These are phyloP conservation scores for Deilephila porcellus DNA, from an alignment of 2,888 invertebrate genomes.

Conservation along the genomic window DNA sequence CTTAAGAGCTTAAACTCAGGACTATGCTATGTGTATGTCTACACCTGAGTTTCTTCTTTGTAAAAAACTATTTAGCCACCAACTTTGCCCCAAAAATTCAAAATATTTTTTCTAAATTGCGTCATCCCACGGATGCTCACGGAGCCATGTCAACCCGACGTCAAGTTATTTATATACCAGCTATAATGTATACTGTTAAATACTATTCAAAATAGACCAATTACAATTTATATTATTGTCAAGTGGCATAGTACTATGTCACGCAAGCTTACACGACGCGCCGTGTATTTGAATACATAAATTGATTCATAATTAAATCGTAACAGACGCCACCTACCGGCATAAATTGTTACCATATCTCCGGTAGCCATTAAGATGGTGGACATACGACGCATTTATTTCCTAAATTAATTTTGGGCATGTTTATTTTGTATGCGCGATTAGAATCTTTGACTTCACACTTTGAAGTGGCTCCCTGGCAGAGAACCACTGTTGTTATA, in stretches of 20 bases:
- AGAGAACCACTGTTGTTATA: neutral
- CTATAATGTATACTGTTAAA: conserved; percentile 38
- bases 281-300: conserved; percentile 46
- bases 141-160: neutral
- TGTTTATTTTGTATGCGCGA: conserved; percentile 1
- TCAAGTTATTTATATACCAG: neutral
- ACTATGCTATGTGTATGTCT: neutral
- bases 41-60: no score
- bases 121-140: neutral
- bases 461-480: conserved; percentile 2
- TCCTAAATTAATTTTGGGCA: conserved; percentile 17
- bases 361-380: conserved; percentile 15
- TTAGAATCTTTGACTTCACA: conserved; percentile 17
- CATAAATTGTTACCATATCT: conserved; percentile 28
- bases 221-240: conserved; percentile 45
- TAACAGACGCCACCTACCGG: conserved; percentile 46
- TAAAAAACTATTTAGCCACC: neutral
- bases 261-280: conserved; percentile 40
- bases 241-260: conserved; percentile 42
- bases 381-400: conserved; percentile 13
- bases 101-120: neutral
- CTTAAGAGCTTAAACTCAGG: no score
- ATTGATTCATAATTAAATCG: conserved; percentile 46
- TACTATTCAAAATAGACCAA: conserved; percentile 44
- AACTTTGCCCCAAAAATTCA: neutral